These are phyloP conservation scores for Lasius platythorax DNA, from an alignment of 2,888 invertebrate genomes.

Conservation along the genomic window DNA sequence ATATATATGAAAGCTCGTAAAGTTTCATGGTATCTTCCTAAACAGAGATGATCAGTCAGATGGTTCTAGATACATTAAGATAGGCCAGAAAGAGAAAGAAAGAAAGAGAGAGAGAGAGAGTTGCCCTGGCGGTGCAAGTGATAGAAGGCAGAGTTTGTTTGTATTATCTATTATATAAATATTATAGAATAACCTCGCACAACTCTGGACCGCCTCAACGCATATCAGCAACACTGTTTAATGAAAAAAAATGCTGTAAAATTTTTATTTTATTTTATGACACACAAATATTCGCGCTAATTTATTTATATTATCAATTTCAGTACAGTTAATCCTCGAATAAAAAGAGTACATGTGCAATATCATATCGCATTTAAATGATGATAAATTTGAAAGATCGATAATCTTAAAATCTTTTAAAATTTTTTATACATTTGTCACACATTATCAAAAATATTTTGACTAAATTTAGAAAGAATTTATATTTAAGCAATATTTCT, in stretches of 20 bases:
- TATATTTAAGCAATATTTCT: background rate
- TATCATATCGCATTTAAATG: background rate
- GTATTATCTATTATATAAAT: background rate
- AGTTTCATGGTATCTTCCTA: background rate
- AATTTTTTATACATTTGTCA: background rate
- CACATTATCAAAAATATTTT: slow-evolving; percentile 23
- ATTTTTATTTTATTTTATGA: background rate
- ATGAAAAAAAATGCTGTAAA: background rate
- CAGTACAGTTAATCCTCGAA: background rate
- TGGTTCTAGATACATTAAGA: background rate
- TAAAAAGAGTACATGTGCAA: background rate
- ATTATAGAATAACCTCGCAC: background rate
- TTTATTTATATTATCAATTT: slow-evolving; percentile 4
- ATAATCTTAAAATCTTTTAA: background rate
- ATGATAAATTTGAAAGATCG: background rate
- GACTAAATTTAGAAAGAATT: background rate
- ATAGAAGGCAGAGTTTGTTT: background rate
- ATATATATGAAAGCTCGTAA: background rate
- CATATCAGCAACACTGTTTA: background rate
- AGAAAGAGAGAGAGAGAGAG: too few species aligned
- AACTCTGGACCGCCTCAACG: background rate
- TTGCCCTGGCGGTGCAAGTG: background rate
- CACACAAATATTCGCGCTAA: background rate
- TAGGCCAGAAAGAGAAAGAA: background rate
- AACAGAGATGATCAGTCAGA: background rate